Conservation (phyloP, 2,113 vertebrate genomes). For the Cheilinus undulatus region DNA sequence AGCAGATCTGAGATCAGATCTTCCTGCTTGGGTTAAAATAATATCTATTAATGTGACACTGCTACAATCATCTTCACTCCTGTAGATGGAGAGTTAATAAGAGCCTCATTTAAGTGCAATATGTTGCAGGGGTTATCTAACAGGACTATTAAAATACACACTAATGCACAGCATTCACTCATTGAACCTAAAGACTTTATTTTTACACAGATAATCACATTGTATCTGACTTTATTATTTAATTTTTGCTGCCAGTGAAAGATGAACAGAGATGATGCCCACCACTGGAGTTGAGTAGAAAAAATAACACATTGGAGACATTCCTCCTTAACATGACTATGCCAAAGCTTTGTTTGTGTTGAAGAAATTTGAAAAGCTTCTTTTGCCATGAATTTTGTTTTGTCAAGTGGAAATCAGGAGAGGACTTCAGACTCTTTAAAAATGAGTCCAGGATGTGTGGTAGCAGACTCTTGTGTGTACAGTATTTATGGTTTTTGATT, state of each 20-base stretch:
- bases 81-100: slow-evolving; percentile 12
- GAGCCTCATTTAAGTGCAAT: slow-evolving; percentile 68
- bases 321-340: slow-evolving; percentile 50
- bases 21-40: slow-evolving; percentile 13
- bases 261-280: slow-evolving; percentile 36
- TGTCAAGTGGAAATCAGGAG: slow-evolving; percentile 24
- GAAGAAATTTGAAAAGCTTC: slow-evolving; percentile 23
- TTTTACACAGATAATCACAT: slow-evolving; percentile 53
- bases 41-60: slow-evolving; percentile 8
- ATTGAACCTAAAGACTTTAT: slow-evolving; percentile 30
- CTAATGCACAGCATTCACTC: slow-evolving; percentile 35
- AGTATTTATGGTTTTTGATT: slow-evolving; percentile 89
- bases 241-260: slow-evolving; percentile 39
- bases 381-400: slow-evolving; percentile 38
- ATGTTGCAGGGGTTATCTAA: slow-evolving; percentile 64
- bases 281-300: slow-evolving; percentile 36
- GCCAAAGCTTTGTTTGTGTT: slow-evolving; percentile 65
- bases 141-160: slow-evolving; percentile 43
- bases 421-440: slow-evolving; percentile 36
- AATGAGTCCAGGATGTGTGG: slow-evolving; percentile 60
- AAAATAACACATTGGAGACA: slow-evolving; percentile 49
- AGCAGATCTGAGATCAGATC: slow-evolving; percentile 15
- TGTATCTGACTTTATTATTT: slow-evolving; percentile 31
- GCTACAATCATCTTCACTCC: slow-evolving; percentile 19
- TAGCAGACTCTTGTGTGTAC: slow-evolving; percentile 82